Base-by-base conservation (phyloP, 2,888 invertebrate species). In the Lissocephala sabroskyi region DNA sequence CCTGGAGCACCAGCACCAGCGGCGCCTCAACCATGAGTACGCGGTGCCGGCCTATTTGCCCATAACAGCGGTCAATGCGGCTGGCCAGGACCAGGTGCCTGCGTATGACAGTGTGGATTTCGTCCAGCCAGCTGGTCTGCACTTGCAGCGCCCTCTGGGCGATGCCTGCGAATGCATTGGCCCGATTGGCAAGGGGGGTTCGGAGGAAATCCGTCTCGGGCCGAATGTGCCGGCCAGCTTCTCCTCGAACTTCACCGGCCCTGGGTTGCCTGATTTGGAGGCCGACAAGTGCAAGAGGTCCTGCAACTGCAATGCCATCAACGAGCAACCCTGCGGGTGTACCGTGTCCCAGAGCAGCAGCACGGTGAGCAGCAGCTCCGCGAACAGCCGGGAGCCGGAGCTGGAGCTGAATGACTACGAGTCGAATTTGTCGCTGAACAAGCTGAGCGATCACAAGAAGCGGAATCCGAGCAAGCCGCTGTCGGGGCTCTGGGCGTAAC, bases 21-120 rank as follows among this genome's bases (percentile, higher is more conserved):
- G 68, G 6, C 81, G 84, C 50, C 79, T 81, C 16, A 83, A 84
- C 41, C 82, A 84, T 41, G 84, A 85, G 47, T 85, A 85, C 49
- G 84, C 84, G 5, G 85, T 85, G 57, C 84, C 84, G 17, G 76
- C 81, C 3, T 85, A 82, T 29, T 39, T 80, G 45, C 64, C 37
- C 2, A 16, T 37, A 2, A 52, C 60, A 14, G 35, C 54, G 3
- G 51, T 58, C 16, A 65, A 71, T 30, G 79, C 75, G 6, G 29
- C 29, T n/a, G 16, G 37, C 23, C 36, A 41, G 33, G 18, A 29
- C 19, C 59, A 56, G 35, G 65, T 52, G 17, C 68, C 80, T 0
- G 74, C 75, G 45, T 80, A 81, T 43, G 80, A 80, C 45, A 75
- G 81, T 51, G 78, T 80, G 2, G 80, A 81, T 46, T 81, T 79